Evolutionary conservation across 2,888 invertebrate genomes (phyloP).

Genomic region (Melieria omissa): DNA sequence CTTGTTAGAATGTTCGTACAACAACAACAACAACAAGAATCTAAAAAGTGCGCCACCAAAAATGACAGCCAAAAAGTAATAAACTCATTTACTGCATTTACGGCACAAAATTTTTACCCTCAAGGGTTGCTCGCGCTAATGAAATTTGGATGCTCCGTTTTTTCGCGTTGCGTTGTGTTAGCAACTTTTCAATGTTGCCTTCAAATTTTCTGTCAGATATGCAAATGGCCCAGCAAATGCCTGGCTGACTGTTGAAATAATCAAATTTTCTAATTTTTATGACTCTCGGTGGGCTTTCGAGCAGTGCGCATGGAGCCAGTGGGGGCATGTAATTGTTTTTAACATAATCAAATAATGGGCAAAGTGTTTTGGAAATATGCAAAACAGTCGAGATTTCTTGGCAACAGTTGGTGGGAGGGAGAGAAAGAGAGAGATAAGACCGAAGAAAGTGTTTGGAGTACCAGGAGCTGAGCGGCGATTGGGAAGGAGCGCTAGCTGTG

Average conservation of each 20-base stretch:
- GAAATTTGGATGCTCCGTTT: slow-evolving; percentile 35
- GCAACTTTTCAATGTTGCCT: neutral
- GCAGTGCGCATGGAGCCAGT: neutral
- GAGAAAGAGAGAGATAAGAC: neutral
- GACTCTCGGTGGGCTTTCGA: slow-evolving; percentile 50
- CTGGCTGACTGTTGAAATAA: slow-evolving; percentile 55
- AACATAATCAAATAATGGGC: slow-evolving; percentile 51
- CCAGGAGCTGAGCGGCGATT: no score
- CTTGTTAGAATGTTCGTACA: no score
- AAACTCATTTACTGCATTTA: slow-evolving; percentile 56
- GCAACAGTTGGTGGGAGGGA: no score
- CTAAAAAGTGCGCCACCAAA: slow-evolving; percentile 23
- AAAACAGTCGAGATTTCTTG: neutral
- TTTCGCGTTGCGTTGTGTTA: neutral
- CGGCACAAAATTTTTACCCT: neutral
- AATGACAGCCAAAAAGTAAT: slow-evolving; percentile 48
- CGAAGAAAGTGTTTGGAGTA: no score
- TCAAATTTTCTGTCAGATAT: neutral
- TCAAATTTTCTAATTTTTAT: slow-evolving; percentile 64
- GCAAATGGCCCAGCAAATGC: slow-evolving; percentile 34
- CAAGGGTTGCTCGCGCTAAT: slow-evolving; percentile 15
- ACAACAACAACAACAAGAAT: no score
- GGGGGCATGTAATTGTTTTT: slow-evolving; percentile 42
- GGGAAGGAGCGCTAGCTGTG: no score
- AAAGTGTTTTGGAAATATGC: slow-evolving; percentile 26